Percentiles rank a stretch among this genome's conserved stretches.
phyloP scores from a whole-genome alignment of 1,140 invertebrate species.

The Lepidurus apus region DNA sequence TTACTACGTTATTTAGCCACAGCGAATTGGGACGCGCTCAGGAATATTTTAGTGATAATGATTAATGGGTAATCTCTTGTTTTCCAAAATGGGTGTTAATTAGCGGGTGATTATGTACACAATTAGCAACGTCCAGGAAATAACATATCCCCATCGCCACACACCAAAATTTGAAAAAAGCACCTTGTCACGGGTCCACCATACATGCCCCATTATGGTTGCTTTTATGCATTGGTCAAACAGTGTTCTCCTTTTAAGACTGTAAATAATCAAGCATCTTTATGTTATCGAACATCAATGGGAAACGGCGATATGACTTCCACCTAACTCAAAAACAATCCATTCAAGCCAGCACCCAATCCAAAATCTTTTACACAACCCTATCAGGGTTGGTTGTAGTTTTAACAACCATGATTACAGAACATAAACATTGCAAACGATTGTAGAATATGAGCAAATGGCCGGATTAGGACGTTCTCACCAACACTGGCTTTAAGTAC shows the following conservation, averaged over 20 bases:
- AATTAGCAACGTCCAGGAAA: slow-evolving; percentile 1
- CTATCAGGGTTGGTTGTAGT: neutral
- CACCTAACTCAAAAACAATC: neutral
- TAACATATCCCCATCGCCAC: neutral
- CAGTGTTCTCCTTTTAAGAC: neutral
- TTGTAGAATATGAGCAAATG: slow-evolving; percentile 22
- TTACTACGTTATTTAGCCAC: too few species aligned
- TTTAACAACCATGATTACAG: neutral
- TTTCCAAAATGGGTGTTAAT: neutral
- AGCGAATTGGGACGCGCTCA: neutral
- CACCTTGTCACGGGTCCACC: neutral
- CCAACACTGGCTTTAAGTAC: slow-evolving; percentile 13
- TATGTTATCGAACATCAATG: neutral
- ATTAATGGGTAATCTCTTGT: slow-evolving; percentile 6
- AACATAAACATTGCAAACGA: neutral
- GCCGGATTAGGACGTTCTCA: neutral
- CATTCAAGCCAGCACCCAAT: neutral
- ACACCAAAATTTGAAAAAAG: neutral
- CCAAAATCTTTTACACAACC: neutral
- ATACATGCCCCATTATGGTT: neutral
- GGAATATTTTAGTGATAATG: neutral
- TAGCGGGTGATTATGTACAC: slow-evolving; percentile 19
- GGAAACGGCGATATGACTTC: neutral
- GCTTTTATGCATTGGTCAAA: slow-evolving; percentile 1
- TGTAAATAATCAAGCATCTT: neutral